Percentiles rank a stretch among this genome's conserved stretches.
Evolutionary conservation across 2,797 vertebrate genomes (phyloP).

Genomic region (Apogon talboti): DNA sequence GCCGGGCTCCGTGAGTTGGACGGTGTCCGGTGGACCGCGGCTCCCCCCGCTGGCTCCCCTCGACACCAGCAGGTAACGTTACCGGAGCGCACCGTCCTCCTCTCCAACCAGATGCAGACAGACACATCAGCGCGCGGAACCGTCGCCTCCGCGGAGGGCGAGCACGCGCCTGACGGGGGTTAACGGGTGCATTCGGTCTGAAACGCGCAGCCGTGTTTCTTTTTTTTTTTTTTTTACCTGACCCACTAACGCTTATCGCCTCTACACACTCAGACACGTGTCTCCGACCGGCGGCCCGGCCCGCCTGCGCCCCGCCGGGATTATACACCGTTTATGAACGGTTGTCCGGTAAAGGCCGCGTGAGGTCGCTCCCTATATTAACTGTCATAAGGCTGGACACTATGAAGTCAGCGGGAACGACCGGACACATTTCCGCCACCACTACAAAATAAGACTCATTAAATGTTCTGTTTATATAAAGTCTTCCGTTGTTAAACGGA

Average conservation of each 20-base stretch:
- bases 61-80: conserved; percentile 52
- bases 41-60: background rate
- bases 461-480: too few species aligned
- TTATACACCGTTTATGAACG: conserved; percentile 49
- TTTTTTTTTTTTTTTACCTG: conserved; percentile 71
- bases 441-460: conserved; percentile 57
- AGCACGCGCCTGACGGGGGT: conserved; percentile 71
- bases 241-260: conserved; percentile 65
- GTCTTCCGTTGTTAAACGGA: too few species aligned
- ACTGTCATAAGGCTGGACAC: conserved; percentile 55
- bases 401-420: conserved; percentile 18
- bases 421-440: too few species aligned
- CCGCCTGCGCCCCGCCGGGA: conserved; percentile 35
- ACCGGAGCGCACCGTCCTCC: conserved; percentile 59
- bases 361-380: conserved; percentile 75
- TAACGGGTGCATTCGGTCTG: conserved; percentile 78
- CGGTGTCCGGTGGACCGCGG: conserved; percentile 17
- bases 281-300: conserved; percentile 32
- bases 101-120: conserved; percentile 71
- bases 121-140: conserved; percentile 76
- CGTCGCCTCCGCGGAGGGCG: conserved; percentile 52
- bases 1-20: conserved; percentile 17
- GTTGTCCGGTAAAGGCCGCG: conserved; percentile 73
- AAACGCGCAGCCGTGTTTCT: conserved; percentile 62
- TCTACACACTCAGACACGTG: conserved; percentile 51